phyloP scores from a whole-genome alignment of 2,113 vertebrate genomes.

The Mastomys natalensis region DNA sequence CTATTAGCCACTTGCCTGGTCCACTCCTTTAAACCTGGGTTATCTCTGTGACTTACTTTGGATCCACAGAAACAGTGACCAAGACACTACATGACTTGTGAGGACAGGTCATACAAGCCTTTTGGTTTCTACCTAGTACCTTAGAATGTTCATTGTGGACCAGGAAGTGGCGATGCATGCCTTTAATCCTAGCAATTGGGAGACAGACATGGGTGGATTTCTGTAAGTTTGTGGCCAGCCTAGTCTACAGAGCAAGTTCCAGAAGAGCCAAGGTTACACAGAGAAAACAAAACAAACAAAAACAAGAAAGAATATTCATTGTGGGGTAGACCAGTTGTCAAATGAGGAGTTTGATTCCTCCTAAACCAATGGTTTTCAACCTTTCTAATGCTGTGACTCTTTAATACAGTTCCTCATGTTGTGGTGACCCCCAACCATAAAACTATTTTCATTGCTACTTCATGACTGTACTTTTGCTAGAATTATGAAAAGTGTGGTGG shows the following conservation, averaged over 20 bases:
- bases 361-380: not conserved
- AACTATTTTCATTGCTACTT: not conserved
- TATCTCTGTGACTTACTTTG: not conserved
- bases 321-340: not conserved
- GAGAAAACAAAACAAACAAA: not conserved
- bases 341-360: not conserved
- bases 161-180: fast-evolving
- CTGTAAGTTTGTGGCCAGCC: not conserved
- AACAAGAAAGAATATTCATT: not conserved
- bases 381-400: not conserved
- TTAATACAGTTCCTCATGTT: not conserved
- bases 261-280: not conserved
- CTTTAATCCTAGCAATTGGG: not conserved
- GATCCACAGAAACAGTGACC: not conserved
- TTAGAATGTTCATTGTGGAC: not conserved
- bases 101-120: not conserved
- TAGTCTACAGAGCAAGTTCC: not conserved
- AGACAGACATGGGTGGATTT: not conserved
- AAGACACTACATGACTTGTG: not conserved
- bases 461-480: not conserved
- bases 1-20: not conserved
- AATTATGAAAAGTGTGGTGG: not conserved
- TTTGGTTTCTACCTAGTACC: not conserved
- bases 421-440: not conserved
- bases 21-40: not conserved